Conservation (phyloP, 2,888 invertebrate genomes). For the Dynastes maya region DNA sequence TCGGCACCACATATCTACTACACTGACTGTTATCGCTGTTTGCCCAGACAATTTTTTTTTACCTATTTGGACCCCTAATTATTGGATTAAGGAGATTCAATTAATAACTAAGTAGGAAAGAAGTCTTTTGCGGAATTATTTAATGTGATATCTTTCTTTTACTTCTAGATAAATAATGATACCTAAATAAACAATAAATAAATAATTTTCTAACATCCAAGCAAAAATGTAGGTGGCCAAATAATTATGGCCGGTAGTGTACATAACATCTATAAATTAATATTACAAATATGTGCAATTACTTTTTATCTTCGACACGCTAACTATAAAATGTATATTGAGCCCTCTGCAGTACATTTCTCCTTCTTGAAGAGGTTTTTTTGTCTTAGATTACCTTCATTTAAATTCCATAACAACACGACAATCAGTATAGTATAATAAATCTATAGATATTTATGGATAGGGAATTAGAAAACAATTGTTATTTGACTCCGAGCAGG, state of each 20-base stretch:
- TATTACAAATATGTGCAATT: not conserved
- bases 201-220: too few relatives aligned
- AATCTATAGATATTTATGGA: constrained; percentile 3
- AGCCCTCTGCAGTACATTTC: not conserved
- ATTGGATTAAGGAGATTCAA: too few relatives aligned
- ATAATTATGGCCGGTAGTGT: not conserved
- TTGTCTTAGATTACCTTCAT: not conserved
- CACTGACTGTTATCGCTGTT: too few relatives aligned
- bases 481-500: not conserved
- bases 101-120: too few relatives aligned
- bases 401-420: not conserved
- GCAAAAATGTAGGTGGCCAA: not conserved
- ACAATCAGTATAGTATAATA: not conserved
- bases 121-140: too few relatives aligned
- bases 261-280: not conserved
- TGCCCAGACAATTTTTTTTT: too few relatives aligned
- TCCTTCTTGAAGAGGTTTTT: not conserved
- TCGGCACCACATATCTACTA: too few relatives aligned
- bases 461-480: not conserved
- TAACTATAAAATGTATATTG: not conserved
- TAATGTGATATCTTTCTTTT: too few relatives aligned
- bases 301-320: not conserved
- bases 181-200: too few relatives aligned
- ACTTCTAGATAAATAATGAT: too few relatives aligned
- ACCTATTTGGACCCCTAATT: too few relatives aligned